Percentiles rank a stretch among this genome's conserved stretches.
Evolutionary conservation across 1,140 invertebrate genomes (phyloP).

Genomic region (Anoplolepis gracilipes): DNA sequence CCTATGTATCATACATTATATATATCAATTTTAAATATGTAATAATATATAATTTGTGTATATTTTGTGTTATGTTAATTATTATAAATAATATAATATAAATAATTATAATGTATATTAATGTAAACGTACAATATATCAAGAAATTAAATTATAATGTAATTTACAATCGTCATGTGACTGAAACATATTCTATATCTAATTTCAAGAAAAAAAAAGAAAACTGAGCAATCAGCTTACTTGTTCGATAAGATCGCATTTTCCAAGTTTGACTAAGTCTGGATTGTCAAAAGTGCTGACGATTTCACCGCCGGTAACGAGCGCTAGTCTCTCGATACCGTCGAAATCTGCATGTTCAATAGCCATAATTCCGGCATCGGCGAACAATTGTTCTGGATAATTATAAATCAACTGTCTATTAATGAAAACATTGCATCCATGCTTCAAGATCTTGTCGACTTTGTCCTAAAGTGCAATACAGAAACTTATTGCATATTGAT

Average conservation of each 20-base stretch:
- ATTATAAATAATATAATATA: too few relatives aligned
- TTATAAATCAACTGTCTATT: constrained; percentile 99
- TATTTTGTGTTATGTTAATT: too few relatives aligned
- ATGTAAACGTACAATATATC: too few relatives aligned
- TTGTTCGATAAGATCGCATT: constrained; percentile 98
- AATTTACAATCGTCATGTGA: not conserved
- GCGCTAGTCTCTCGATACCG: constrained; percentile 98
- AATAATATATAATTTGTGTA: not conserved
- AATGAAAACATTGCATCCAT: constrained; percentile 99
- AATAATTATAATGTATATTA: too few relatives aligned
- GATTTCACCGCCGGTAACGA: constrained; percentile 99
- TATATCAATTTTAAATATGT: constrained; percentile 32
- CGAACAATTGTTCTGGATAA: constrained; percentile 99
- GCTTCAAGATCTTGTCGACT: constrained; percentile 98
- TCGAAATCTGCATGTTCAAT: constrained; percentile 99
- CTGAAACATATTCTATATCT: not conserved
- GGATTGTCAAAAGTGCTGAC: constrained; percentile 99
- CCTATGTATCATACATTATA: constrained; percentile 80
- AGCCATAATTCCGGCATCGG: constrained; percentile 99
- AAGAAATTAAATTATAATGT: too few relatives aligned
- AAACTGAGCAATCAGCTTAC: constrained; percentile 77
- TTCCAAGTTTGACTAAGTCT: constrained; percentile 95
- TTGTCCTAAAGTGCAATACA: constrained; percentile 89
- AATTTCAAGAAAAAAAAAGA: not conserved
- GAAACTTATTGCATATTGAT: constrained; percentile 38